Evolutionary conservation across 2,113 vertebrate species (phyloP), one percentile per base, ranked within the genome.

Genomic region (Megaceryle torquata): DNA sequence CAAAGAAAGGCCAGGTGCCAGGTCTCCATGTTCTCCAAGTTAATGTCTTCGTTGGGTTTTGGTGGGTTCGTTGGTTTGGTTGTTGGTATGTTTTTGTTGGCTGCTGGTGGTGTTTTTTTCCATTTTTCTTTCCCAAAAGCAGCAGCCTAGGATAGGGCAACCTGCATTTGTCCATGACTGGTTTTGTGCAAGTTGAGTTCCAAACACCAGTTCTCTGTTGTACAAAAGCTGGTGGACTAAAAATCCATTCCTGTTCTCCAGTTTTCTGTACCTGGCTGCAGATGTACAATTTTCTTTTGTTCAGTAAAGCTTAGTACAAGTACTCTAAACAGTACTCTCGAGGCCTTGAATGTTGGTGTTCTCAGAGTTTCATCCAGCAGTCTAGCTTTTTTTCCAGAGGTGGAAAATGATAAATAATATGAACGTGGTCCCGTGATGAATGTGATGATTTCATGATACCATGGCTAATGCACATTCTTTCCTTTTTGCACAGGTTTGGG

Each of bases 401-500:
- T 61, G 43, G 33, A 78, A 81, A 33, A 60, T 33, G 37, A 41
- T 54, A 7, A 53, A 18, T 12, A 56, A 15, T 11, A 12, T 15
- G 35, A 90, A 15, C 20, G 15, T 1, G 3, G 24, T 65, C n/a
- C 72, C 59, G 60, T 50, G 68, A 67, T 20, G 12, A 1, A 0
- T 21, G 21, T 41, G n/a, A 9, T 3, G 2, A 13, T 80, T 76
- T 74, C 59, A 51, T 63, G 51, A 11, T 78, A 21, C 6, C 0
- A 0, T 44, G 39, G n/a, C 15, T 71, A 35, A 44, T 22, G 16
- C 15, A 33, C 0, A 0, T 2, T 25, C n/a, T 86, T 94, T 43
- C 51, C 28, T 83, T 84, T 84, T 78, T 26, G 16, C 15, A 2
- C 0, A 3, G 39, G 13, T 81, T 53, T 48, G 17, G 41, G 15